Percentiles rank a stretch among this genome's conserved stretches.
These are phyloP conservation scores for Falco punctatus DNA, from an alignment of 2,113 vertebrate species.

Conservation along the genomic window DNA sequence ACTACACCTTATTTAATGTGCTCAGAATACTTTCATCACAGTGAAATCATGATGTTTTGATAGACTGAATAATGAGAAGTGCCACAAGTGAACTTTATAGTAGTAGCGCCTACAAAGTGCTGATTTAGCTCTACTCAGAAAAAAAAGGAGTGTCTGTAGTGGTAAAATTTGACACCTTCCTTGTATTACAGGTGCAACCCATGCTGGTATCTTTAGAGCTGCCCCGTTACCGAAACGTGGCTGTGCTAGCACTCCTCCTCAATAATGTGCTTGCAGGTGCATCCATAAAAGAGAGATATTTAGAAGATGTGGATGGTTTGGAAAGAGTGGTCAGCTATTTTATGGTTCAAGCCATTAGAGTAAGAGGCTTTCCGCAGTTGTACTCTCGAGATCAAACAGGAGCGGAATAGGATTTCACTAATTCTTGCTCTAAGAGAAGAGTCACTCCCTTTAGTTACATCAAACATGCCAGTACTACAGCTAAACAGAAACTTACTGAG, in stretches of 20 bases:
- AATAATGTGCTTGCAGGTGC: not conserved
- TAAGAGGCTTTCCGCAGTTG: not conserved
- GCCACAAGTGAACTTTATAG: not conserved
- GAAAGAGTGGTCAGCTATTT: not conserved
- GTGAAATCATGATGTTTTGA: not conserved
- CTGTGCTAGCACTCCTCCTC: not conserved
- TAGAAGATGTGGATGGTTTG: not conserved
- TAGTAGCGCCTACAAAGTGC: not conserved
- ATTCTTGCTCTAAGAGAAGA: not conserved
- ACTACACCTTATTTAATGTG: not conserved
- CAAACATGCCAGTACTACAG: not conserved
- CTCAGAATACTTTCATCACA: not conserved
- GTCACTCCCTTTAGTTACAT: not conserved
- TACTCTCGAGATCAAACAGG: not conserved
- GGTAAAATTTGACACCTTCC: not conserved
- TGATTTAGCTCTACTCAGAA: not conserved
- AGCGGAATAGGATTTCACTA: rapidly evolving
- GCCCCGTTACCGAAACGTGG: not conserved
- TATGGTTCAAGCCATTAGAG: not conserved
- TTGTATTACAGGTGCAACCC: not conserved
- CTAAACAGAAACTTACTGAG: not conserved
- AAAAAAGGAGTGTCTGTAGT: not conserved
- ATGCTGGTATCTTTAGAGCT: not conserved
- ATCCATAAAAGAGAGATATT: not conserved
- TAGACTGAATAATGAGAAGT: not conserved